Conservation (phyloP, 2,888 invertebrate genomes). For the Odiellus spinosus region DNA sequence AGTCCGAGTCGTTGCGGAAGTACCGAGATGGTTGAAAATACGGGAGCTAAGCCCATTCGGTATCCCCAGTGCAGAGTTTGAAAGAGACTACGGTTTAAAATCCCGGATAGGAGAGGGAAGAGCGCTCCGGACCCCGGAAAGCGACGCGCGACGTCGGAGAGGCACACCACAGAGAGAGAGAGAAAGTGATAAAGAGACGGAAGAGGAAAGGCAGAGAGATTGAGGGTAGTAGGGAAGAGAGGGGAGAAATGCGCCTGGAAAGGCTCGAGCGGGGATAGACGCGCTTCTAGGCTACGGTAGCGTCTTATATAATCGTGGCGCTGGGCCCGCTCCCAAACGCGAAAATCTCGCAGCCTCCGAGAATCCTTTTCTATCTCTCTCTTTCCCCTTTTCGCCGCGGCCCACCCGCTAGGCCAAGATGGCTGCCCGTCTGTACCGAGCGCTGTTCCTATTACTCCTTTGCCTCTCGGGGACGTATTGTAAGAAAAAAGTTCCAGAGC, state of each 20-base stretch:
- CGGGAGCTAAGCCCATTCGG: too few species aligned
- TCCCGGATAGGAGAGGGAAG: too few species aligned
- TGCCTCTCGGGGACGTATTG: constrained; percentile 1
- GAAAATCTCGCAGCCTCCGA: constrained; percentile 1
- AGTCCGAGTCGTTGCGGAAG: too few species aligned
- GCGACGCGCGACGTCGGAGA: too few species aligned
- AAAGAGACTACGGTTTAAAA: too few species aligned
- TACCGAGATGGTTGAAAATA: too few species aligned
- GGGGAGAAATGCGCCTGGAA: constrained; percentile 1
- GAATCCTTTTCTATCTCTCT: constrained; percentile 3
- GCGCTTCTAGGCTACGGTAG: background rate
- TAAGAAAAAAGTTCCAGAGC: constrained; percentile 4
- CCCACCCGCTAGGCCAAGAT: constrained; percentile 1
- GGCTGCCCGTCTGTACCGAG: constrained; percentile 2
- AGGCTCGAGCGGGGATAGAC: background rate
- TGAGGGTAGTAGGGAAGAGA: background rate
- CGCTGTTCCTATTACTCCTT: background rate
- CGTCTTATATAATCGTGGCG: background rate
- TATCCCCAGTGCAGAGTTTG: too few species aligned
- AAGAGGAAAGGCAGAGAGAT: background rate
- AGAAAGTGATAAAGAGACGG: constrained; percentile 1
- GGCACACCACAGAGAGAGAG: background rate
- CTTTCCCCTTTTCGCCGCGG: constrained; percentile 2
- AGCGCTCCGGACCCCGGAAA: too few species aligned
- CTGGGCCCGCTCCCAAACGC: background rate